Evolutionary conservation across 2,888 invertebrate genomes (phyloP), one percentile per base, ranked within the genome.

Genomic region (Chalcosyrphus nemorum): DNA sequence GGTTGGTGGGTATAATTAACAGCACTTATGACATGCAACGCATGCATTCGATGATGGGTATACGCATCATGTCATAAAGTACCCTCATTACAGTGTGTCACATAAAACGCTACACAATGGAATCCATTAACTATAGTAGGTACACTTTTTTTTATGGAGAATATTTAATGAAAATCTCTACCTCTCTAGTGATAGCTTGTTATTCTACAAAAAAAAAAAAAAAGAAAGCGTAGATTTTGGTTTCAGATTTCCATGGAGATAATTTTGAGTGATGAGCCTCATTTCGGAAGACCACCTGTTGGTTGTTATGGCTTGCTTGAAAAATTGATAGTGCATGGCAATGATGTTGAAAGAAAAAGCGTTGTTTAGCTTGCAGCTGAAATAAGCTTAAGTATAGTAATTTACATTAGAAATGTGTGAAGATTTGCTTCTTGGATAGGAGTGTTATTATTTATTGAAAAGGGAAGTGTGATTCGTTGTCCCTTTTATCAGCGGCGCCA

Each of bases 41-140:
- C 27, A 27, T 66, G 72, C 78, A 65, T 52, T 41, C 38, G n/a
- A 5, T 50, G n/a, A 11, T 38, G 27, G 38, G 41, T 68, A 54
- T 66, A 80, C 41, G 52, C 72, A 63, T 56, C 52, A 32, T 57
- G 24, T n/a, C 54, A 21, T 52, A 19, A 54, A 54, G 59, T 59
- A 29, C 43, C 45, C 75, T 41, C 74, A 68, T 81, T 63, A 70
- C 68, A 47, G 45, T 66, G 70, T 75, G 68, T 50, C 74, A 72
- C 56, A 52, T 57, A 59, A 4, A 52, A 65, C 59, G 2, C 21
- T 57, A 13, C 56, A n/a, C 11, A 15, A 7, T 17, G 27, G 17
- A 32, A 17, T 27, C 27, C 13, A 19, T n/a, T n/a, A n/a, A n/a
- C n/a, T n/a, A n/a, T n/a, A n/a, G n/a, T n/a, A n/a, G n/a, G n/a